Evolutionary conservation across 2,113 vertebrate species (phyloP), one percentile per base, ranked within the genome.

Genomic region (Aix galericulata): DNA sequence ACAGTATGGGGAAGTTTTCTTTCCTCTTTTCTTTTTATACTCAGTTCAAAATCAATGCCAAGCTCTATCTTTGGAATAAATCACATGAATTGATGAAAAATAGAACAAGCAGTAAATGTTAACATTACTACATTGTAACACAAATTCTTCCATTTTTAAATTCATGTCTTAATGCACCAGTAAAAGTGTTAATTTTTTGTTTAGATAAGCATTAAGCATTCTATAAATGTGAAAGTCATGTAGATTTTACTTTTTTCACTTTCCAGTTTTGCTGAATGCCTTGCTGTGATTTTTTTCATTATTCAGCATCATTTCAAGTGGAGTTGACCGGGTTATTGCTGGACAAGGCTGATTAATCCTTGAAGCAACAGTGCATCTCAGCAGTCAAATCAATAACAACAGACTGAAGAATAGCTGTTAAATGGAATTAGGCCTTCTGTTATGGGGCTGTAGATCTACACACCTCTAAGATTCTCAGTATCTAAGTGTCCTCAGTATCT

Each of bases 271-370:
- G 3, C 26, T 83, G 34, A 79, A 36, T 62, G 2, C 38, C 52
- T 83, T 69, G 20, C 12, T 81, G n/a, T 68, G 52, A 29, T 59
- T 4, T 29, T 66, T 36, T 87, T 73, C 21, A 71, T 77, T 86
- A 36, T 55, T 82, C 29, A 73, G 72, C 38, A 91, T 13, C 20
- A 86, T 91, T 85, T 84, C 58, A 64, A 73, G 36, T 63, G 40
- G 50, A 88, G 12, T 53, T 86, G 56, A 82, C 52, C 20, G 46
- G 44, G 42, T 89, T 88, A 82, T 82, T 93, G 29, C 55, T 72
- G 64, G 32, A 93, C n/a, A 89, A 86, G 56, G 38, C 17, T 78
- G 56, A 91, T 88, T 86, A 95, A 94, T 88, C n/a, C 40, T 46
- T 56, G 44, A 94, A 88, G 82, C 42, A 92, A 52, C 34, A 68